These are phyloP conservation scores for Ennomos erosarius DNA, from an alignment of 2,888 invertebrate genomes.

Conservation along the genomic window DNA sequence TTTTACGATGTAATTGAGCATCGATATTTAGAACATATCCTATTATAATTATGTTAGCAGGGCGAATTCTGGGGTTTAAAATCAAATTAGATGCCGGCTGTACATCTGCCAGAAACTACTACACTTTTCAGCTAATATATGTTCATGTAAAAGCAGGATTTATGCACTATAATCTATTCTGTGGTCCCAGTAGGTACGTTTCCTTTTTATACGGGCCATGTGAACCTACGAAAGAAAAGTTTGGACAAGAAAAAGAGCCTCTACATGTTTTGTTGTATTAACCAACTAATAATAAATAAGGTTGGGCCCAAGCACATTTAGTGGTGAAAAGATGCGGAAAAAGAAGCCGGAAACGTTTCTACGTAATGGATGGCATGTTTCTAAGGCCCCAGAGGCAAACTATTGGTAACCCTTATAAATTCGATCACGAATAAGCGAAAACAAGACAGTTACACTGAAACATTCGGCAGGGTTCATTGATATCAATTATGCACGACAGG, in stretches of 20 bases:
- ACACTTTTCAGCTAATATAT: too few relatives aligned
- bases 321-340: constrained; percentile 69
- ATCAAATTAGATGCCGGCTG: too few relatives aligned
- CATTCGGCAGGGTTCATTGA: constrained; percentile 12
- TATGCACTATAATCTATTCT: too few relatives aligned
- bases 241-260: constrained; percentile 38
- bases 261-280: constrained; percentile 55
- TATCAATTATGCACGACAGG: neutral
- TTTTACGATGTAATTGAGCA: too few relatives aligned
- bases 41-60: too few relatives aligned
- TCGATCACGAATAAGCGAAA: constrained; percentile 24
- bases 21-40: too few relatives aligned
- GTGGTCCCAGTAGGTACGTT: too few relatives aligned
- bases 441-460: constrained; percentile 16
- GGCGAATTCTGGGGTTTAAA: too few relatives aligned
- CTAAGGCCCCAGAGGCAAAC: constrained; percentile 27
- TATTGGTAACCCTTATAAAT: constrained; percentile 32
- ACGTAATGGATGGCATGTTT: constrained; percentile 70
- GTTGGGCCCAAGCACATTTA: constrained; percentile 64
- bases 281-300: constrained; percentile 62
- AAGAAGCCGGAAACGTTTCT: constrained; percentile 59
- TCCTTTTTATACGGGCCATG: too few relatives aligned
- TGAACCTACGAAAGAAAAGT: constrained; percentile 35
- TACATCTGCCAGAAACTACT: too few relatives aligned
- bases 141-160: too few relatives aligned